phyloP scores from a whole-genome alignment of 2,888 invertebrate genomes.

The Silvanus unidentatus region DNA sequence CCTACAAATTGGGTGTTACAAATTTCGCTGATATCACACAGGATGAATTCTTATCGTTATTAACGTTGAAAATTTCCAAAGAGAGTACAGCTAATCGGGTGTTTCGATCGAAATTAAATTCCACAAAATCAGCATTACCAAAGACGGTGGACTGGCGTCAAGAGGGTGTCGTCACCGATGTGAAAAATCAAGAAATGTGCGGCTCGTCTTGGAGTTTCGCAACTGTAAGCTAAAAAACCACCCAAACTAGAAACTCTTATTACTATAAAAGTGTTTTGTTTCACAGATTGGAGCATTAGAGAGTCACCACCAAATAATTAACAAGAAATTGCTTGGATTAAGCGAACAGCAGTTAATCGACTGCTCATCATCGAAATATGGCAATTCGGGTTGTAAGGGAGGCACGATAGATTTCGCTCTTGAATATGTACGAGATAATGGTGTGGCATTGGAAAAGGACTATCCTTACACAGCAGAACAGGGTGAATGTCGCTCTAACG shows the following conservation, averaged over 20 bases:
- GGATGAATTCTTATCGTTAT: background rate
- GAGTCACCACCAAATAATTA: background rate
- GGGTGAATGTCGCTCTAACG: background rate
- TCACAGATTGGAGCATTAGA: background rate
- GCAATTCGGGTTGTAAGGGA: constrained; percentile 80
- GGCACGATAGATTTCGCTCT: constrained; percentile 73
- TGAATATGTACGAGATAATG: constrained; percentile 69
- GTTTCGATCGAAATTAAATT: background rate
- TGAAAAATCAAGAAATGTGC: background rate
- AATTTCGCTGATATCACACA: background rate
- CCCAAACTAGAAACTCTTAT: background rate
- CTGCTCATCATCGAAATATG: constrained; percentile 55
- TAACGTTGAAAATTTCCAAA: background rate
- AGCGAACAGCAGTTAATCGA: constrained; percentile 58
- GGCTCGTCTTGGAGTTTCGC: background rate
- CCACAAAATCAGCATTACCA: background rate
- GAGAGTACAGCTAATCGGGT: background rate
- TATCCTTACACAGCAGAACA: constrained; percentile 60
- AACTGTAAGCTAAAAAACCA: background rate
- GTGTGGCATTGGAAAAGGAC: constrained; percentile 74
- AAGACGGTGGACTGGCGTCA: background rate
- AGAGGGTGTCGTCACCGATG: background rate
- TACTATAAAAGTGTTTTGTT: background rate
- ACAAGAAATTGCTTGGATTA: constrained; percentile 54
- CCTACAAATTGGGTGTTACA: background rate